Evolutionary conservation across 2,113 vertebrate species (phyloP).

Genomic region (Paradoxurus hermaphroditus): DNA sequence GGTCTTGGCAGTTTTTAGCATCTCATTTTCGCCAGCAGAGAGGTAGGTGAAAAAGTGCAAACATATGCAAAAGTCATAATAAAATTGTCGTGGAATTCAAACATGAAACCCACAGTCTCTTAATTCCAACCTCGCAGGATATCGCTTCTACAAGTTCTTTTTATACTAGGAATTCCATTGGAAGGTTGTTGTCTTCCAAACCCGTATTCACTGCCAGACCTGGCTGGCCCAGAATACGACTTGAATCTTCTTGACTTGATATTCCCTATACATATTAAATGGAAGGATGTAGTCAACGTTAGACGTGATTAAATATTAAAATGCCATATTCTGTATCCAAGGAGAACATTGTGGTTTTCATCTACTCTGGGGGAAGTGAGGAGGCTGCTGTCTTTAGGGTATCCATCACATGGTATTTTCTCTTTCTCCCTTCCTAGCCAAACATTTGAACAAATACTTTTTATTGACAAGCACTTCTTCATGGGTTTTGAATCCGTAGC

Average conservation of each 20-base stretch:
- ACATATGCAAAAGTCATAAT: neutral
- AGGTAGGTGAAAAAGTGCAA: constrained; percentile 2
- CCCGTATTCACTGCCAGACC: neutral
- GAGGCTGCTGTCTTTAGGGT: neutral
- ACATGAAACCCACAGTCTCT: neutral
- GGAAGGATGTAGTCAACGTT: neutral
- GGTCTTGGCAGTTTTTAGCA: neutral
- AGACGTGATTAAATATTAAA: neutral
- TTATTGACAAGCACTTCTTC: neutral
- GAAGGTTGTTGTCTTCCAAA: neutral
- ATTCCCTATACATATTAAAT: neutral
- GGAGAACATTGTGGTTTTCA: neutral
- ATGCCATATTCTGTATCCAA: neutral
- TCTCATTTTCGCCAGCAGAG: neutral
- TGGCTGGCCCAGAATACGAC: neutral
- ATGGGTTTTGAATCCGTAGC: neutral
- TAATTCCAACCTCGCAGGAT: neutral
- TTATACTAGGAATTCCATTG: neutral
- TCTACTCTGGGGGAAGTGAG: neutral
- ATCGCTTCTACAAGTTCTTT: neutral
- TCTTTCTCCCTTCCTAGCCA: neutral
- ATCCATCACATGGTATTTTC: neutral
- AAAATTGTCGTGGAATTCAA: neutral
- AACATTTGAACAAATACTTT: neutral
- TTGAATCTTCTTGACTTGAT: neutral